These are phyloP conservation scores for Pherbina coryleti DNA, from an alignment of 2,888 invertebrate genomes.

Conservation along the genomic window DNA sequence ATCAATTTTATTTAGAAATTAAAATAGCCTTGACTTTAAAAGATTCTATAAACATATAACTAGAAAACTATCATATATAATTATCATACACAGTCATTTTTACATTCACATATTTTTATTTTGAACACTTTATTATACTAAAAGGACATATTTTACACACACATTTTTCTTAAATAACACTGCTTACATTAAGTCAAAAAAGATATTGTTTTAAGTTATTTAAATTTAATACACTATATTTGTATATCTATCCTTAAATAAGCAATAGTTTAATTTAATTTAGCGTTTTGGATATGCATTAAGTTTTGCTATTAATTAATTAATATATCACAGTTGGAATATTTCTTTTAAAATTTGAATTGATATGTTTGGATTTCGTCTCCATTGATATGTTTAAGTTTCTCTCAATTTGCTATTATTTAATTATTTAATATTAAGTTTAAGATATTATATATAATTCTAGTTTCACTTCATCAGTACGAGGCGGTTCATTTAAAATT, in stretches of 20 bases:
- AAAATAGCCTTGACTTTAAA: too few relatives aligned
- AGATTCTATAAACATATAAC: too few relatives aligned
- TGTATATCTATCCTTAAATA: background rate
- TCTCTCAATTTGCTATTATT: background rate
- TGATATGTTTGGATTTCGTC: constrained; percentile 47
- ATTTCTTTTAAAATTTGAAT: constrained; percentile 47
- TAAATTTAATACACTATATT: background rate
- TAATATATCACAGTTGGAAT: constrained; percentile 50
- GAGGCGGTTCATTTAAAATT: constrained; percentile 55
- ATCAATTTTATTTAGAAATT: too few relatives aligned
- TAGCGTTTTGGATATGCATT: background rate
- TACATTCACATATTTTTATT: background rate
- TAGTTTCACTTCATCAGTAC: background rate
- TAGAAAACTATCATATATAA: too few relatives aligned
- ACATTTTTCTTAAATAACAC: too few relatives aligned
- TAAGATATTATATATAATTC: background rate
- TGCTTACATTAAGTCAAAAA: too few relatives aligned
- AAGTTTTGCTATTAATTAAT: background rate
- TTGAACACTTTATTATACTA: background rate
- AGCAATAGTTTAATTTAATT: background rate
- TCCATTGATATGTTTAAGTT: constrained; percentile 43
- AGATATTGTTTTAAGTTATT: too few relatives aligned
- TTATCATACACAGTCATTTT: too few relatives aligned
- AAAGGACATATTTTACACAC: background rate
- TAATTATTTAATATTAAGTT: background rate